These are phyloP conservation scores for Galeruca laticollis DNA, from an alignment of 2,888 invertebrate species.

Conservation along the genomic window DNA sequence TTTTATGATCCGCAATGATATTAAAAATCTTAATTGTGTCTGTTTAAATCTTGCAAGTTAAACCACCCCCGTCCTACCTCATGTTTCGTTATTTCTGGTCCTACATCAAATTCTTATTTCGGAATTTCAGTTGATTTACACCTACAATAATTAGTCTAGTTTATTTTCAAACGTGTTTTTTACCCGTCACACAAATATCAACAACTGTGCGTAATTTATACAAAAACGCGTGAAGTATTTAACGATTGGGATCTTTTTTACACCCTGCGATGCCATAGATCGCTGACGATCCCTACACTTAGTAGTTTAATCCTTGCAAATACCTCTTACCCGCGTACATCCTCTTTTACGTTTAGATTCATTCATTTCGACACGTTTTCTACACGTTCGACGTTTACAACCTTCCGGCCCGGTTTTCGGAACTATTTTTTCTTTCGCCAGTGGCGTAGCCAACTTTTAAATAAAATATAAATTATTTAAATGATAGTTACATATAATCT, in stretches of 20 bases:
- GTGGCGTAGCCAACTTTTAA: slow-evolving; percentile 2
- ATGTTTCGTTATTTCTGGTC: background rate
- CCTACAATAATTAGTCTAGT: background rate
- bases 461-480: no score
- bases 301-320: slow-evolving; percentile 47
- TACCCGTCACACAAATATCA: background rate
- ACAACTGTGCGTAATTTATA: slow-evolving; percentile 1
- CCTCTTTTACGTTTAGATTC: slow-evolving; percentile 35
- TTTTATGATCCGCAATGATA: no score
- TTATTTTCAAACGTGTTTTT: background rate
- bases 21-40: no score
- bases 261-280: slow-evolving; percentile 31
- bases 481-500: no score
- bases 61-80: no score
- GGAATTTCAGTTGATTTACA: no score
- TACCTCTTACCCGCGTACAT: slow-evolving; percentile 44
- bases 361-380: slow-evolving; percentile 50
- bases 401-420: slow-evolving; percentile 33
- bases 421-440: slow-evolving; percentile 19
- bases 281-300: slow-evolving; percentile 38
- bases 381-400: slow-evolving; percentile 38
- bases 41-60: no score
- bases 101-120: no score
- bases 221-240: slow-evolving; percentile 18
- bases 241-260: slow-evolving; percentile 29